Evolutionary conservation across 2,113 vertebrate genomes (phyloP), one percentile per base, ranked within the genome.

Genomic region (Astatoreochromis straeleni): DNA sequence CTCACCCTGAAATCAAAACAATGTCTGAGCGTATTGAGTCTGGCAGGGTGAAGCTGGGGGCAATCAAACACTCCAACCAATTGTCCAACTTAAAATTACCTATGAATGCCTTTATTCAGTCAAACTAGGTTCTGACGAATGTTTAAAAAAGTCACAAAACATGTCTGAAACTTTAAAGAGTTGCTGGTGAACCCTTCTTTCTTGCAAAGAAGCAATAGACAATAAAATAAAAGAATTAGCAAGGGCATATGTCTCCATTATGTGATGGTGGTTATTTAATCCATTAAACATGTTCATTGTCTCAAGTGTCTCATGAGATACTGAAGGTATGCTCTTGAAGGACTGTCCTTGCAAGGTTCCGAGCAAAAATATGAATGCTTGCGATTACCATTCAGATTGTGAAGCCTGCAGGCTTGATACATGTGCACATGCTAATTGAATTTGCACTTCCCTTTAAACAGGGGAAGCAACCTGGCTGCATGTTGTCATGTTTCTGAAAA

Each of bases 361-460:
- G 3, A 26, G 81, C 85, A 87, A 80, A 91, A 90, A 93, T 90
- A 94, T 92, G 94, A 92, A 90, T 82, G 53, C 86, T 87, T 3
- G 45, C 54, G 79, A 96, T 95, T 95, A 95, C 92, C 92, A 95
- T 96, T 96, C 96, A 94, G 92, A 96, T 94, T 94, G 87, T 88
- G 88, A 68, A 65, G 92, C 84, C 91, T 87, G 87, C 70, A 82
- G 91, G 88, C 82, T 35, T 54, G 81, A 93, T 87, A 85, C 85
- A 94, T 92, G 81, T 91, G 95, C 92, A 95, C 93, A 89, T 94
- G 92, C 90, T 95, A 92, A 96, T 93, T 94, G 91, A 94, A 95
- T 93, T 93, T 94, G 85, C 89, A 86, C 86, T 89, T 87, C 81
- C 47, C 49, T 35, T 78, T 90, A 55, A 85, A 87, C 55, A 82